A percentile compares a stretch with the other conserved stretches of the same genome.
Conservation (phyloP, 2,797 vertebrate genomes). For the Eulemur albifrons region DNA sequence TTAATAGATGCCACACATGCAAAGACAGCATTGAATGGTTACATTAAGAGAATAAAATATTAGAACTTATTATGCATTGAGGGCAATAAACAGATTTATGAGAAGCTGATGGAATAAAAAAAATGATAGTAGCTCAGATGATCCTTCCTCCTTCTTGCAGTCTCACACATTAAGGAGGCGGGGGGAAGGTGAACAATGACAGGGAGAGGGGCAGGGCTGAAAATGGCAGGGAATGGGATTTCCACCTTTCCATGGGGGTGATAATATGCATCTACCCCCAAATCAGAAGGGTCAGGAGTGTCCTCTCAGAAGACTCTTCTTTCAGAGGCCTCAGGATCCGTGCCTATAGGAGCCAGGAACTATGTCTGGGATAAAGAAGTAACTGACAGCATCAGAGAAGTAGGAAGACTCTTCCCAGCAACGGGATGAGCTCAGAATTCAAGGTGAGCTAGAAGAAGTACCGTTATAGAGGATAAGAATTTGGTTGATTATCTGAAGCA, state of each 20-base stretch:
- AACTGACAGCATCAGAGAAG: not conserved
- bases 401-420: not conserved
- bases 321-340: not conserved
- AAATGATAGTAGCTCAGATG: not conserved
- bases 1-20: not conserved
- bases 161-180: not conserved
- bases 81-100: not conserved
- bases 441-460: not conserved
- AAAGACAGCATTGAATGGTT: not conserved
- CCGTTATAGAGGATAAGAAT: not conserved
- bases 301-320: not conserved
- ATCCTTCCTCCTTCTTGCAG: not conserved
- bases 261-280: not conserved
- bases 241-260: not conserved
- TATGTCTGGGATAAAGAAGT: not conserved
- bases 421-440: not conserved
- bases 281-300: not conserved
- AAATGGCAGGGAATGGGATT: not conserved
- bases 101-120: not conserved
- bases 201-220: not conserved
- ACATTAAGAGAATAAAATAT: not conserved
- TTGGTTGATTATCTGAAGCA: not conserved
- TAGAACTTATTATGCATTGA: not conserved
- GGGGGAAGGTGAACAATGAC: rapidly evolving
- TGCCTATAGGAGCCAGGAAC: not conserved